Conservation (phyloP, 53 echinoderm and acorn worm genomes). For the Pentamera pediparva region DNA sequence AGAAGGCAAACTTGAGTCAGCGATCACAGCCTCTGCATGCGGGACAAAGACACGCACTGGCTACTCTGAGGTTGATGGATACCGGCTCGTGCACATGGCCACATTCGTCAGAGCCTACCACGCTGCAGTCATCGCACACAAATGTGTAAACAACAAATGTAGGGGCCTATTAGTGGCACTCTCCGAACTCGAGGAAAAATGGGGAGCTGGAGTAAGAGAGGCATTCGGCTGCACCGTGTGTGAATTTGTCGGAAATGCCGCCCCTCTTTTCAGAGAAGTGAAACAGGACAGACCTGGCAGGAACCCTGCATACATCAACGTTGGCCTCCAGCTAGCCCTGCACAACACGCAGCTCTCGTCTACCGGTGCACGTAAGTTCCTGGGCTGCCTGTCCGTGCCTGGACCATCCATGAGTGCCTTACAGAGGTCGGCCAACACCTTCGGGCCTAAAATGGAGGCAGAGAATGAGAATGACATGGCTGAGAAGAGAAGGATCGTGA, state of each 20-base stretch:
- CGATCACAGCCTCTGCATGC: too few species aligned
- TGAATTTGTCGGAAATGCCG: neutral
- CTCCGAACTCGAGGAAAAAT: neutral
- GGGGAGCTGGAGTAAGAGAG: neutral
- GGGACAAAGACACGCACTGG: neutral
- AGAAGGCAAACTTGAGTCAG: neutral
- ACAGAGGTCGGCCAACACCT: neutral
- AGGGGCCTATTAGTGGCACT: neutral
- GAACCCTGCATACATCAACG: neutral
- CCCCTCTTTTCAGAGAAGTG: neutral
- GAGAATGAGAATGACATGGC: constrained; percentile 19
- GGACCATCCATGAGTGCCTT: neutral
- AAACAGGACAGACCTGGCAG: neutral
- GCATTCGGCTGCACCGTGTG: neutral
- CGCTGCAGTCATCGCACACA: neutral
- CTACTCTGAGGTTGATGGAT: neutral
- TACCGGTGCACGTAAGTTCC: neutral
- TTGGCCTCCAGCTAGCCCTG: constrained; percentile 3
- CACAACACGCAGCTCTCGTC: neutral
- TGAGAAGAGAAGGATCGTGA: neutral
- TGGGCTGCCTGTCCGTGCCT: neutral
- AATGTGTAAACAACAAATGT: neutral
- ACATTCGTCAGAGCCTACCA: neutral
- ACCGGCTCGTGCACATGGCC: constrained; percentile 4
- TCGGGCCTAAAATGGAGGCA: constrained; percentile 9